Percentiles rank a stretch among this genome's conserved stretches.
These are phyloP conservation scores for Contarinia nasturtii DNA, from an alignment of 1,140 invertebrate genomes.

Conservation along the genomic window DNA sequence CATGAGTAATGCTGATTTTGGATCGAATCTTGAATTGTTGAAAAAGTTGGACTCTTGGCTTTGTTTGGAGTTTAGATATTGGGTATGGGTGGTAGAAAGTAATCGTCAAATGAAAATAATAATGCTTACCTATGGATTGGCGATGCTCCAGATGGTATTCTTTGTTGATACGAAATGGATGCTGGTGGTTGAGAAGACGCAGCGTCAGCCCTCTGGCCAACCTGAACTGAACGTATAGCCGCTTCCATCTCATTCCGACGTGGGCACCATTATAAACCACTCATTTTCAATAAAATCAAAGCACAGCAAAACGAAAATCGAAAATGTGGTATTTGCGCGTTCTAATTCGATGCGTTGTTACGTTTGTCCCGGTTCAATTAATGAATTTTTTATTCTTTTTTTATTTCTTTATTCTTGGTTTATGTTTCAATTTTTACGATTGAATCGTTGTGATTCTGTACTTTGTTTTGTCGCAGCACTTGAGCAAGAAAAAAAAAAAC, in stretches of 20 bases:
- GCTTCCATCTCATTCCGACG: conserved; percentile 26
- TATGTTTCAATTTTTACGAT: too few species aligned
- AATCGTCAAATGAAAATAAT: background rate
- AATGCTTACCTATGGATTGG: conserved; percentile 20
- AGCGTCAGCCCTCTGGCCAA: conserved; percentile 5
- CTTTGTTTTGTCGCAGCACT: too few species aligned
- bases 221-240: conserved; percentile 25
- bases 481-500: too few species aligned
- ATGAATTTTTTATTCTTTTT: background rate
- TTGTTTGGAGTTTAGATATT: too few species aligned
- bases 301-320: background rate
- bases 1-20: too few species aligned
- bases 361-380: too few species aligned
- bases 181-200: conserved; percentile 9
- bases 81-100: too few species aligned
- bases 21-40: too few species aligned
- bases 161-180: conserved; percentile 22
- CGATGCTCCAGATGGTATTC: conserved; percentile 18
- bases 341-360: too few species aligned
- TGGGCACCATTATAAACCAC: background rate
- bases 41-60: too few species aligned
- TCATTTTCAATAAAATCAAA: background rate
- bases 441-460: too few species aligned
- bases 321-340: too few species aligned
- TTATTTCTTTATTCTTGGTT: background rate